A percentile compares a stretch with the other conserved stretches of the same genome.
Evolutionary conservation across 92 coral and sea anemone genomes (phyloP).

Genomic region (Diadumene lineata): DNA sequence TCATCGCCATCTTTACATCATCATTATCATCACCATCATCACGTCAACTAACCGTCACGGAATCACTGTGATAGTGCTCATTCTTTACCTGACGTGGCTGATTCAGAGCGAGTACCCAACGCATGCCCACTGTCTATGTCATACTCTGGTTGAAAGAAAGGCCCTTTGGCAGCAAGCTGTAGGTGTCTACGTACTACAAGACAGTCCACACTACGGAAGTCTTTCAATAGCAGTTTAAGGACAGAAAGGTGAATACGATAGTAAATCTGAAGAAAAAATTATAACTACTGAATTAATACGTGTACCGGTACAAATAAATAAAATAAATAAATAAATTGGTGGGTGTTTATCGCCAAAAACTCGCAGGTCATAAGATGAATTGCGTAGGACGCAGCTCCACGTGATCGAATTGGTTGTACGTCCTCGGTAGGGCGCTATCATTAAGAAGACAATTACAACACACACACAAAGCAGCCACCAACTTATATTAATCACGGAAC

Average conservation of each 20-base stretch:
- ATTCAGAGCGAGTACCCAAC: constrained; percentile 52
- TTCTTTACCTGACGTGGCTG: constrained; percentile 62
- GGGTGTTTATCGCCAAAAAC: no score
- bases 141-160: constrained; percentile 83
- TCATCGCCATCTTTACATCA: neutral
- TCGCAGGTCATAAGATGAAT: no score
- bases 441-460: no score
- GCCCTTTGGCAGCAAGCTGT: constrained; percentile 78
- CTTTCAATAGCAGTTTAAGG: constrained; percentile 65
- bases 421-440: no score
- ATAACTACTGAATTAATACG: no score
- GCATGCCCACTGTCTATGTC: constrained; percentile 65
- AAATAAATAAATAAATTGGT: no score
- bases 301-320: no score
- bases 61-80: neutral
- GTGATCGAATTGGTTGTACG: no score
- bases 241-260: constrained; percentile 90
- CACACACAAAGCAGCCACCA: no score
- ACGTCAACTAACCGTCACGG: no score
- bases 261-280: constrained; percentile 59
- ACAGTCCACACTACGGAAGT: constrained; percentile 66
- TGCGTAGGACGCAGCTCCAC: no score
- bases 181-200: constrained; percentile 68
- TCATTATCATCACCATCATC: neutral
- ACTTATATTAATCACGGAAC: no score